A percentile compares a stretch with the other conserved stretches of the same genome.
These are phyloP conservation scores for Uloborus diversus DNA, from an alignment of 1,140 invertebrate genomes.

Conservation along the genomic window DNA sequence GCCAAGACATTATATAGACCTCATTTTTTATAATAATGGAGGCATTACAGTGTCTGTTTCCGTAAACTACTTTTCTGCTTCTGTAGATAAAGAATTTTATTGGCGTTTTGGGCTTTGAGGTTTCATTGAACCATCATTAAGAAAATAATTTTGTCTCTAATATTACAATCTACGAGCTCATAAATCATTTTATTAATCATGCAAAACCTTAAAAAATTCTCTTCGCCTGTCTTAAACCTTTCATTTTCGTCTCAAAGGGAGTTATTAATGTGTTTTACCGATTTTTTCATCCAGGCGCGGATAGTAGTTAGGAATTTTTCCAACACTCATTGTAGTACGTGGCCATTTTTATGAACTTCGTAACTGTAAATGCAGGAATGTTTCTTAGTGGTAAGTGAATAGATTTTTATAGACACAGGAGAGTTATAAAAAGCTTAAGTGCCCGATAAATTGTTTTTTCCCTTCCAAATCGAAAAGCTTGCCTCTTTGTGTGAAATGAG, in stretches of 20 bases:
- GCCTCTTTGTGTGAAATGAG: no score
- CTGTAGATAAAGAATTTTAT: constrained; percentile 30
- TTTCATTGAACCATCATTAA: constrained; percentile 33
- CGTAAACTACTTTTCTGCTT: background rate
- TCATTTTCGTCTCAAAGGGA: background rate
- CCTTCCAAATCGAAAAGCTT: no score
- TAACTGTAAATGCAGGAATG: background rate
- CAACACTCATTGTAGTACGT: no score
- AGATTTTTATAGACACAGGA: background rate
- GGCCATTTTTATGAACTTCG: background rate
- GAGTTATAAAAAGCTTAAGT: constrained; percentile 3
- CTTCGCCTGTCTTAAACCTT: background rate
- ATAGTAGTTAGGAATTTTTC: background rate
- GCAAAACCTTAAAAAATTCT: constrained; percentile 38
- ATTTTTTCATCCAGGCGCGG: background rate
- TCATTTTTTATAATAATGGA: background rate
- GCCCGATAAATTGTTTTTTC: no score
- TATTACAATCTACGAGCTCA: constrained; percentile 31
- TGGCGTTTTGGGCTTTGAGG: constrained; percentile 41
- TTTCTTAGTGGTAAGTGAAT: background rate
- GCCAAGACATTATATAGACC: no score
- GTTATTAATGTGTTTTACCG: background rate
- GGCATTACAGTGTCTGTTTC: background rate
- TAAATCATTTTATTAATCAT: constrained; percentile 55
- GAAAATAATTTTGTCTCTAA: constrained; percentile 36